A percentile compares a stretch with the other conserved stretches of the same genome.
Conservation (phyloP, 1,140 invertebrate genomes). For the Neoseiulus cucumeris region DNA sequence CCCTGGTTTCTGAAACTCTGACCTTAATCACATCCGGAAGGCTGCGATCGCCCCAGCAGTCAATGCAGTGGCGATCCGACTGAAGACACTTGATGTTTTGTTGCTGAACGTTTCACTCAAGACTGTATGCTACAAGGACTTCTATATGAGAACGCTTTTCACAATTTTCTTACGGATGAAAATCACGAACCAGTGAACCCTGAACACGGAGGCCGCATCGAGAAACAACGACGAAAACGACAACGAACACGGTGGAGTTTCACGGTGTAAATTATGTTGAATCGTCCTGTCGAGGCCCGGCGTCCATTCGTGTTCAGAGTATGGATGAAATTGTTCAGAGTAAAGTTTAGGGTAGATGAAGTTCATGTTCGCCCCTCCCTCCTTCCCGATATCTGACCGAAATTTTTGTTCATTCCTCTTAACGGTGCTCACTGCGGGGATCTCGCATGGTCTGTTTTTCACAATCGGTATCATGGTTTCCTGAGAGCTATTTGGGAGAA, state of each 20-base stretch:
- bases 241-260: background rate
- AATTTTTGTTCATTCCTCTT: too few relatives aligned
- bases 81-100: background rate
- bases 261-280: background rate
- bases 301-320: background rate
- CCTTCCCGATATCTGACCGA: too few relatives aligned
- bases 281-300: background rate
- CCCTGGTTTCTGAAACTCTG: background rate
- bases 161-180: background rate
- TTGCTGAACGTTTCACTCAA: background rate
- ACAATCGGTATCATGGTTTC: too few relatives aligned
- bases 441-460: too few relatives aligned
- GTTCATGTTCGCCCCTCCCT: too few relatives aligned
- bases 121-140: background rate
- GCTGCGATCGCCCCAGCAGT: background rate
- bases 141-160: too few relatives aligned
- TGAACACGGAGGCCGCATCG: background rate
- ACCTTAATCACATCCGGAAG: background rate
- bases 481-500: background rate
- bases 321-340: background rate
- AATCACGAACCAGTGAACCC: constrained; percentile 5
- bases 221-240: background rate
- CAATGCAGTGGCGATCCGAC: background rate
- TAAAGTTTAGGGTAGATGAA: too few relatives aligned
- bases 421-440: too few relatives aligned